Base-by-base conservation (phyloP, 2,888 invertebrate species). In the Atrina japonica region DNA sequence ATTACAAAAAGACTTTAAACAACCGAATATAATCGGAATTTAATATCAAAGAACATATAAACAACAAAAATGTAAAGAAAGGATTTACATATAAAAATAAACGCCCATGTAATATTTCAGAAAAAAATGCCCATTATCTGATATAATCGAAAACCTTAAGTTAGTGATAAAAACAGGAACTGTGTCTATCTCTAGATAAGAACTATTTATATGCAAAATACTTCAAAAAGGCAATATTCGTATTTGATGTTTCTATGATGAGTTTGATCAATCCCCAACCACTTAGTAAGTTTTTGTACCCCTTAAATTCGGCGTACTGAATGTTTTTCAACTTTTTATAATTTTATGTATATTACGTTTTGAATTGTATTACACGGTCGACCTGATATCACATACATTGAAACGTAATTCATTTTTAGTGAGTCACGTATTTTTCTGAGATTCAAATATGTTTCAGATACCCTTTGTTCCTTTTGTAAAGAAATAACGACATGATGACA, bases 251-350 rank as follows among this genome's bases (percentile, higher is more conserved):
- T 43, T 52, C 55, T 25, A 45, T 55, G 43, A 53, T 53, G 55
- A 55, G 61, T 55, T 55, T 55, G 52, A 50, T 47, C 53, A 52
- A 55, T 68, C 47, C 61, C 45, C 25, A 21, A 55, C 45, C 61
- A 55, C 61, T 68, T 68, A 61, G 47, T 25, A 35, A n/a, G 45
- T 27, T 61, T 61, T 61, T 68, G 61, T 68, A 47, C 63, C 30
- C 53, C 50, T 61, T 68, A 40, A 68, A 68, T 68, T 59, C 52
- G 47, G 55, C 68, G 50, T 68, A 47, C 30, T 61, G 41, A 23
- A 25, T 18, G 7, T 18, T 52, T 52, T 52, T 52, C 35, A 52
- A 23, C 52, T 52, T 35, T 35, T 52, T 25, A 52, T 52, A 21
- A 18, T 52, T 52, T 25, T 25, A 14, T 14, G 16, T 52, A 52